Evolutionary conservation across 2,888 invertebrate genomes (phyloP), one percentile per base, ranked within the genome.

Genomic region (Megastigmus dorsalis): DNA sequence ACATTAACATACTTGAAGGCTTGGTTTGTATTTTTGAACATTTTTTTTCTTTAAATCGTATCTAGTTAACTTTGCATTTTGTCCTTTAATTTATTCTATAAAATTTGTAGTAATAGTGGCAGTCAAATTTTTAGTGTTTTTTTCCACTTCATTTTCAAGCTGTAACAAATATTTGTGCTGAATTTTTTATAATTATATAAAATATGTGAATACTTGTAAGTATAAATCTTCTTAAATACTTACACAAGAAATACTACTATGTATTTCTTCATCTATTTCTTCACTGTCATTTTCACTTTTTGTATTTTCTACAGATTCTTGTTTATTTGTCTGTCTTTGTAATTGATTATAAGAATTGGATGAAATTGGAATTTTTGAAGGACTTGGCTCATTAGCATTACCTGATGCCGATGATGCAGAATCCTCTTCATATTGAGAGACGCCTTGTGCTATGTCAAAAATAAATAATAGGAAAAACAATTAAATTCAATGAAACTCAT

Each of bases 371-470:
- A 83, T 82, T 77, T 87, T 87, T 15, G 74, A 77, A n/a, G 86
- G 85, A 77, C 85, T 87, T 75, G 84, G 84, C 75, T 88, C 87
- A 67, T 84, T 86, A 18, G 84, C 82, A 77, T 86, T 87, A 15
- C 84, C 85, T 4, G 87, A 86, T 52, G 86, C 83, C 9, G 86
- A 86, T 45, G 87, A 85, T 20, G 82, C 77, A 72, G 85, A 86
- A 74, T 88, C 87, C 72, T 88, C 86, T 50, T 88, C 86, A 50
- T 86, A 86, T 75, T 84, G 85, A 75, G 84, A 83, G 33, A 80
- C 78, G 30, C 79, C 80, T 74, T 85, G 82, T 23, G 80, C 84
- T 85, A 67, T n/a, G n/a, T 4, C 45, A 80, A 4, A 38, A 72
- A 77, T 63, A 36, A 9, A 33, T 10, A 20, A n/a, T n/a, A n/a